Conservation (phyloP, 2,888 invertebrate genomes). For the Melanophora roralis region DNA sequence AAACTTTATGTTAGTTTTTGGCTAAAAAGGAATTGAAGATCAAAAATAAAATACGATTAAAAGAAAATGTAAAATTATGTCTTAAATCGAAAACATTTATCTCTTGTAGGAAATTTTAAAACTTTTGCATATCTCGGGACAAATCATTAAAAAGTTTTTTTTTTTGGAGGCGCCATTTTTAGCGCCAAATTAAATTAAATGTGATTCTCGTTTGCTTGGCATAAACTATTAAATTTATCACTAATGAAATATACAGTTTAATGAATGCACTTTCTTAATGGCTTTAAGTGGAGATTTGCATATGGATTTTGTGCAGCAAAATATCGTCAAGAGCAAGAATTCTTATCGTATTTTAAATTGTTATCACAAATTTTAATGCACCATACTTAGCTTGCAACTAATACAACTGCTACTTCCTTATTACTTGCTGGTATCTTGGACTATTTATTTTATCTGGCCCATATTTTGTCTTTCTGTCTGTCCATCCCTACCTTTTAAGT, state of each 20-base stretch:
- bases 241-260: slow-evolving; percentile 37
- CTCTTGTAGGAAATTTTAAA: slow-evolving; percentile 22
- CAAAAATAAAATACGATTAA: slow-evolving; percentile 19
- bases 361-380: slow-evolving; percentile 26
- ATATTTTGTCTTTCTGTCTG: slow-evolving; percentile 1
- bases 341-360: slow-evolving; percentile 35
- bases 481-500: background rate
- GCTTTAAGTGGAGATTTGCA: background rate
- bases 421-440: background rate
- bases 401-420: too few species aligned
- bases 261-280: slow-evolving; percentile 45
- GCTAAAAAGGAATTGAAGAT: background rate
- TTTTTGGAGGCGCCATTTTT: slow-evolving; percentile 68
- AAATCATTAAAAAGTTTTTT: slow-evolving; percentile 18
- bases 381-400: too few species aligned
- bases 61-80: slow-evolving; percentile 58
- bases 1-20: background rate
- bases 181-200: slow-evolving; percentile 67
- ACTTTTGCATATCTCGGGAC: slow-evolving; percentile 3
- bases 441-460: background rate
- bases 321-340: background rate
- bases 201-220: slow-evolving; percentile 54
- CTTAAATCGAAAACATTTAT: slow-evolving; percentile 55
- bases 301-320: too few species aligned
- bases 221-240: slow-evolving; percentile 59